Evolutionary conservation across 1,140 invertebrate species (phyloP).

Genomic region (Anoplolepis gracilipes): DNA sequence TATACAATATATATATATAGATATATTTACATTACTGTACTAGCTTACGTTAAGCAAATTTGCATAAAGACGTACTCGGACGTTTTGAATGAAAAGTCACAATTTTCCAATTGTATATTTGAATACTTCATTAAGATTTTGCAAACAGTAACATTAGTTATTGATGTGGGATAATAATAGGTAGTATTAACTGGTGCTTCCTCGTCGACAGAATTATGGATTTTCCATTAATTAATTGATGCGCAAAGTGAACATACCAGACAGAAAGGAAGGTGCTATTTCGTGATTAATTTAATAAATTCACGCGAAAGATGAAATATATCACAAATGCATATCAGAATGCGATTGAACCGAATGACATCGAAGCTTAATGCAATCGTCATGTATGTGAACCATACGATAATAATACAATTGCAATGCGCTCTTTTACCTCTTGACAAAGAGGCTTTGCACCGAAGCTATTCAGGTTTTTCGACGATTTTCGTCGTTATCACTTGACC

Average conservation of each 20-base stretch:
- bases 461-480: constrained; percentile 7
- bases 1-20: neutral
- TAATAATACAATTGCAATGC: constrained; percentile 8
- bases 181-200: neutral
- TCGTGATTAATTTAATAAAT: constrained; percentile 37
- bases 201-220: neutral
- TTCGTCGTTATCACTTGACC: constrained; percentile 26
- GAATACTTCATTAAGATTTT: neutral
- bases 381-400: constrained; percentile 1
- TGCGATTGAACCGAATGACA: constrained; percentile 7
- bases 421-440: constrained; percentile 27
- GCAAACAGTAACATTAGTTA: neutral
- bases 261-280: neutral
- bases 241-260: neutral
- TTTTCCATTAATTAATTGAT: constrained; percentile 20
- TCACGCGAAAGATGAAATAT: constrained; percentile 5
- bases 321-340: constrained; percentile 18
- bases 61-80: neutral
- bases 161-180: neutral
- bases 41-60: constrained; percentile 2
- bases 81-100: neutral
- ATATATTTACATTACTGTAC: constrained; percentile 13
- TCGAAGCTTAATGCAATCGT: constrained; percentile 33
- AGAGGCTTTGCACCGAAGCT: neutral
- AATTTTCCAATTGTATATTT: neutral